Evolutionary conservation across 2,888 invertebrate genomes (phyloP), one percentile per base, ranked within the genome.

Genomic region (Dysmachus trigonus): DNA sequence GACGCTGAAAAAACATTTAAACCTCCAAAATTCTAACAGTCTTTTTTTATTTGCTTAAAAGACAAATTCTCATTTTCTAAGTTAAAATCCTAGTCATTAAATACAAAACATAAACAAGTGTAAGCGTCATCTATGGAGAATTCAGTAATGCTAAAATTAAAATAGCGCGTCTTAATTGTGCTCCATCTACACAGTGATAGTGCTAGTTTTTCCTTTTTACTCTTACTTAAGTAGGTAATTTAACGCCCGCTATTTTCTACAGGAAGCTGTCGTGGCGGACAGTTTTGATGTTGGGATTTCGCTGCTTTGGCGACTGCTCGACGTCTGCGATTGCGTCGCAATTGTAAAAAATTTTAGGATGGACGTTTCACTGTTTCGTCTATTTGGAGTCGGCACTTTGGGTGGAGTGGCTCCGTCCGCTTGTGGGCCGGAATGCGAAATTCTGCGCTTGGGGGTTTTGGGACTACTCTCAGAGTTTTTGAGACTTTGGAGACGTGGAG

Each of bases 281-380:
- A 18, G 15, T n/a, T 47, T n/a, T 79, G 79, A n/a, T 1, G 62
- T 62, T 4, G 71, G 35, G 8, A 83, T 41, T 8, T 83, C 72
- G n/a, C 30, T 38, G 15, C 71, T 18, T 31, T 81, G 81, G 10
- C 27, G 30, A 18, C n/a, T 62, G n/a, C 22, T 4, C 8, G 51
- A 38, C 15, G 53, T 18, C 33, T 87, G 89, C 10, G 89, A 87
- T 31, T 87, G 88, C 4, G 88, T 86, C 84, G 91, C 91, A 22
- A 91, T 89, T 87, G 91, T 91, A 72, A 92, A 92, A 87, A 92
- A 92, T 33, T 90, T 90, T 13, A 92, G 84, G 41, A 92, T 89
- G 0, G 92, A 91, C 1, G 92, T 91, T 89, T 92, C 92, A 86
- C 90, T 91, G 87, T 91, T 92, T 35, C 91, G 89, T n/a, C 91